These are phyloP conservation scores for Passerina amoena DNA, from an alignment of 2,113 vertebrate genomes.

Conservation along the genomic window DNA sequence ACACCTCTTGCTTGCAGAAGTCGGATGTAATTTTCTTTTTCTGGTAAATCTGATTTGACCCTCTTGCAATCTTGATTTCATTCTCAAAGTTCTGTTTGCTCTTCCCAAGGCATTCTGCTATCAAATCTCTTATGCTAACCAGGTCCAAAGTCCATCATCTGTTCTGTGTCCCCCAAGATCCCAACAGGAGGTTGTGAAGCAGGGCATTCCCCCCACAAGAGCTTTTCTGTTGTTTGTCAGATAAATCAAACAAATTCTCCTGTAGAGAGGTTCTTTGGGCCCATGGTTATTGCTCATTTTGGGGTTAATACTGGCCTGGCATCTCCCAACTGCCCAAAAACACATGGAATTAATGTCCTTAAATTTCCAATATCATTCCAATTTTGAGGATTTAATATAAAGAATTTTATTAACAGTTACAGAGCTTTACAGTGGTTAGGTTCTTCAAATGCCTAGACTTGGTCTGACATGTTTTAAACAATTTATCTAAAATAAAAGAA, in stretches of 20 bases:
- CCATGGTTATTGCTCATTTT: background rate
- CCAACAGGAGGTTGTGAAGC: background rate
- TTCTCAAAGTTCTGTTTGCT: background rate
- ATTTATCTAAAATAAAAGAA: background rate
- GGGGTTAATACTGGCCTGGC: background rate
- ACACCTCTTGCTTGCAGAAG: background rate
- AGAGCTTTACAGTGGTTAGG: no score
- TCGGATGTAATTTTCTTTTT: background rate
- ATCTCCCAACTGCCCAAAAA: background rate
- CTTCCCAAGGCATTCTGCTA: background rate
- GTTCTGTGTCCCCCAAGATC: background rate
- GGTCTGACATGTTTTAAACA: no score
- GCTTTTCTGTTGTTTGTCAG: background rate
- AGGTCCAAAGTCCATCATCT: background rate
- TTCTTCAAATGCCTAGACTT: no score
- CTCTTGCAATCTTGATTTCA: background rate
- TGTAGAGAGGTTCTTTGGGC: background rate
- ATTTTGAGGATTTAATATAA: no score
- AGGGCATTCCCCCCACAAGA: no score
- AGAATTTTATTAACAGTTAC: no score
- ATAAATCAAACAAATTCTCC: background rate
- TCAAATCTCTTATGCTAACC: background rate
- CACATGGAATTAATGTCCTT: background rate
- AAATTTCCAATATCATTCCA: no score
- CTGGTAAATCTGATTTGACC: background rate